Percentiles rank a stretch among this genome's conserved stretches.
Evolutionary conservation across 2,113 vertebrate species (phyloP).

Genomic region (Syrrhaptes paradoxus): DNA sequence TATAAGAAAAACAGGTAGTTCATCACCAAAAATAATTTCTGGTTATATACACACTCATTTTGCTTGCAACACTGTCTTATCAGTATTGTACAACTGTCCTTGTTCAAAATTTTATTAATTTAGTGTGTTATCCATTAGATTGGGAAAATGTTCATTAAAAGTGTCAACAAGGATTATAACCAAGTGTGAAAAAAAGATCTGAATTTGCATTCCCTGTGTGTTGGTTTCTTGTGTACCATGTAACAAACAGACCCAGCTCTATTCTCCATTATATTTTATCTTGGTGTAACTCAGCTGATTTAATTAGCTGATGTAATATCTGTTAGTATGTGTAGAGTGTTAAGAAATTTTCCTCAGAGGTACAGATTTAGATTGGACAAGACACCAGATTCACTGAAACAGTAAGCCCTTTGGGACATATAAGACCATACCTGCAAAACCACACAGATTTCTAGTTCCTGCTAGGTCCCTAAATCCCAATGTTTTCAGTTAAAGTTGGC

Average conservation of each 20-base stretch:
- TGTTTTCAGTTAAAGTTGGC: not conserved
- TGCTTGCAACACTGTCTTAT: not conserved
- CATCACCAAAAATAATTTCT: not conserved
- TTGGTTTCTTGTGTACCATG: not conserved
- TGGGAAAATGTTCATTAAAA: slow-evolving; percentile 13
- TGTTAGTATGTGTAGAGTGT: not conserved
- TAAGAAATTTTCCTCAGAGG: not conserved
- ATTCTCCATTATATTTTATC: not conserved
- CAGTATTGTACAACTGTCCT: not conserved
- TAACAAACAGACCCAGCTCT: not conserved
- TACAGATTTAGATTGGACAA: not conserved
- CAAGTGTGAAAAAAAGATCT: not conserved
- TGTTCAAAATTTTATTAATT: not conserved
- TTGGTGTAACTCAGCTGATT: not conserved
- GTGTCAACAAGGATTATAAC: not conserved
- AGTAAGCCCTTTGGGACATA: not conserved
- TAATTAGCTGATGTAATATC: not conserved
- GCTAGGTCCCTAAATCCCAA: not conserved
- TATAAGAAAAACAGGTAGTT: not conserved
- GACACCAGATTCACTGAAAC: not conserved
- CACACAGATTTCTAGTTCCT: not conserved
- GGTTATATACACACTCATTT: not conserved
- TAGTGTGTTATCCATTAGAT: not conserved
- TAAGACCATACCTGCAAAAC: not conserved
- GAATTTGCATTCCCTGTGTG: not conserved